These are phyloP conservation scores for Sipha flava DNA, from an alignment of 1,140 invertebrate species.

Conservation along the genomic window DNA sequence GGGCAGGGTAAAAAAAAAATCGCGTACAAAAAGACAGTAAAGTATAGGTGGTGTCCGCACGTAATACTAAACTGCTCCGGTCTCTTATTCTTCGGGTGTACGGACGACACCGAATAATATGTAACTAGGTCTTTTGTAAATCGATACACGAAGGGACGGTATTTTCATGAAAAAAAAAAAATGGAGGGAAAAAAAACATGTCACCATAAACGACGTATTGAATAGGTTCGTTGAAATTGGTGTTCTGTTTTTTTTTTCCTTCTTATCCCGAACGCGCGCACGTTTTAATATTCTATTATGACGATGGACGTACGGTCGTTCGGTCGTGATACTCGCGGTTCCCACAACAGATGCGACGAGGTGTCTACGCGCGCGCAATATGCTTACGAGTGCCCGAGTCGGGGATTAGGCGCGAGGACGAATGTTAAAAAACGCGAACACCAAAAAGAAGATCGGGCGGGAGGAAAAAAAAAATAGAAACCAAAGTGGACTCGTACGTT, in stretches of 20 bases:
- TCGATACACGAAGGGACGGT: not conserved
- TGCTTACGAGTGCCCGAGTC: too few relatives aligned
- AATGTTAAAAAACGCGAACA: too few relatives aligned
- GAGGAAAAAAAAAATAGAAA: too few relatives aligned
- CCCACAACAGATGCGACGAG: too few relatives aligned
- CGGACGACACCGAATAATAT: not conserved
- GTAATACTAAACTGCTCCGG: slow-evolving; percentile 7
- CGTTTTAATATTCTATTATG: not conserved
- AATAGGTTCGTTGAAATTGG: not conserved
- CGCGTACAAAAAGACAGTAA: not conserved
- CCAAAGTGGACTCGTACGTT: too few relatives aligned
- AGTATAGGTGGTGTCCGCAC: slow-evolving; percentile 3
- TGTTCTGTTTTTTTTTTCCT: not conserved
- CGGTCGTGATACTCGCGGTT: too few relatives aligned
- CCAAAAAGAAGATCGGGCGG: too few relatives aligned
- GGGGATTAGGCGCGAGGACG: too few relatives aligned
- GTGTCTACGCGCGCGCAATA: too few relatives aligned
- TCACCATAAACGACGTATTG: not conserved
- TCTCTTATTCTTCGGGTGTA: not conserved
- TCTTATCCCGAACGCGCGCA: too few relatives aligned
- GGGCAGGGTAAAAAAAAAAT: not conserved
- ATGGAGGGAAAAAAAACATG: not conserved
- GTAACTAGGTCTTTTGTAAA: slow-evolving; percentile 7
- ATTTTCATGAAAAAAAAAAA: too few relatives aligned
- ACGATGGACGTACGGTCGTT: too few relatives aligned